These are phyloP conservation scores for Orbicella faveolata DNA, from an alignment of 64 coral and sea anemone species.

Conservation along the genomic window DNA sequence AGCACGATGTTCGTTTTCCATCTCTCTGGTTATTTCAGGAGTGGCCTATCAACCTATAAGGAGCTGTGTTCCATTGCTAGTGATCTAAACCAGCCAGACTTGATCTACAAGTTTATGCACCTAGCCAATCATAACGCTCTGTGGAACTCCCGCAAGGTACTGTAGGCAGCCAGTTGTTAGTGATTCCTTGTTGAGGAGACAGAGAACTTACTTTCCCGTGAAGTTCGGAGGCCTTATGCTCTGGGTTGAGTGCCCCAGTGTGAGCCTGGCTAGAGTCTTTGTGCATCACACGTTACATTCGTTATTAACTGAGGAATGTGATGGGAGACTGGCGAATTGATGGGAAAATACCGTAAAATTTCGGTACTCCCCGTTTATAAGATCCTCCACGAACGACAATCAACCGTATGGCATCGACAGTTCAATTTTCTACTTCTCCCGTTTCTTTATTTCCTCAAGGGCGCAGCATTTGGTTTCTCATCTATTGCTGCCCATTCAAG, in stretches of 20 bases:
- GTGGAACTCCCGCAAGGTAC: slow-evolving; percentile 95
- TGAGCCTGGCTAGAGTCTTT: too few species aligned
- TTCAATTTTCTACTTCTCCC: neutral
- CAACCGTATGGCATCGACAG: too few species aligned
- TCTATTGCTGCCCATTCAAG: slow-evolving; percentile 88
- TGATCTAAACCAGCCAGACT: slow-evolving; percentile 95
- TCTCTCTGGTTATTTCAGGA: slow-evolving; percentile 23
- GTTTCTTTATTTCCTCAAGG: slow-evolving; percentile 28
- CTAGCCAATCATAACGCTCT: slow-evolving; percentile 98
- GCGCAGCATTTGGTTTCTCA: slow-evolving; percentile 89
- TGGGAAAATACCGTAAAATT: too few species aligned
- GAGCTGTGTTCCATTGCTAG: slow-evolving; percentile 94
- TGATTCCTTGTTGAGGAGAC: too few species aligned
- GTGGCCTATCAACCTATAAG: slow-evolving; percentile 87
- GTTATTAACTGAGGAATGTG: too few species aligned
- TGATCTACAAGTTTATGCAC: slow-evolving; percentile 98
- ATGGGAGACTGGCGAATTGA: too few species aligned
- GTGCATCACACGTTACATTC: too few species aligned
- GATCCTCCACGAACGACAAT: too few species aligned
- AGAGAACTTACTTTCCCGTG: too few species aligned
- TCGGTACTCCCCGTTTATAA: too few species aligned
- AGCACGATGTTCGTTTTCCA: neutral
- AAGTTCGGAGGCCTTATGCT: too few species aligned
- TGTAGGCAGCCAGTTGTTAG: too few species aligned
- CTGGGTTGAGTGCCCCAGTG: neutral